Conservation (phyloP, 2,113 vertebrate species). For the Forbesichthys agassizii region DNA sequence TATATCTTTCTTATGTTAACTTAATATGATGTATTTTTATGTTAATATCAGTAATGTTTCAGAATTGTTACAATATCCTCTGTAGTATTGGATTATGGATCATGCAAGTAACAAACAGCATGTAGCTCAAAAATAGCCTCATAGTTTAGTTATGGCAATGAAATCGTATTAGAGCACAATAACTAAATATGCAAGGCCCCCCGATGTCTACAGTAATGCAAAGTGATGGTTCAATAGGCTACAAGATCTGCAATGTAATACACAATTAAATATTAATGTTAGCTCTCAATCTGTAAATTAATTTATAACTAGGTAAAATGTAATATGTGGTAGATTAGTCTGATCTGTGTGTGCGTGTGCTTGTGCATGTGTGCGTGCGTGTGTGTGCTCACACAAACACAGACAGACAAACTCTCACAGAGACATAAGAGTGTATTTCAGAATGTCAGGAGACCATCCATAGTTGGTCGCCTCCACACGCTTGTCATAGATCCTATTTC, state of each 20-base stretch:
- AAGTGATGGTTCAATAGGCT: constrained; percentile 20
- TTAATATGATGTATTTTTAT: background rate
- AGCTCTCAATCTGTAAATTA: constrained; percentile 17
- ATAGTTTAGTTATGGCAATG: background rate
- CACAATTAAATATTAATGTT: constrained; percentile 38
- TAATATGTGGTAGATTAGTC: constrained; percentile 1
- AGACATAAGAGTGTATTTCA: too few species aligned
- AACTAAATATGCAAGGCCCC: constrained; percentile 18
- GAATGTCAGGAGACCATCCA: too few species aligned
- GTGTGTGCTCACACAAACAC: background rate
- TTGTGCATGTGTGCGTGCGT: background rate
- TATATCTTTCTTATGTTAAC: background rate
- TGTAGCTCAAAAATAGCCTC: background rate
- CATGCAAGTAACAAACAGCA: background rate
- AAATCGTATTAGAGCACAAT: constrained; percentile 2
- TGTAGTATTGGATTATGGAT: background rate
- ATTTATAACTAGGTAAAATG: constrained; percentile 13
- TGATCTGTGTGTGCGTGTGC: background rate
- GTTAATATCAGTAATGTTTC: background rate
- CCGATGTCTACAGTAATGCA: constrained; percentile 15
- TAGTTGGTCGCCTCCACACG: too few species aligned
- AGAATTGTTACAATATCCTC: background rate
- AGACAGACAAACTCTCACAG: too few species aligned
- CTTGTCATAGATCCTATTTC: too few species aligned
- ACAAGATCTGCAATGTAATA: constrained; percentile 22